A percentile compares a stretch with the other conserved stretches of the same genome.
Evolutionary conservation across 2,797 vertebrate genomes (phyloP).

Genomic region (Anguilla obscura): DNA sequence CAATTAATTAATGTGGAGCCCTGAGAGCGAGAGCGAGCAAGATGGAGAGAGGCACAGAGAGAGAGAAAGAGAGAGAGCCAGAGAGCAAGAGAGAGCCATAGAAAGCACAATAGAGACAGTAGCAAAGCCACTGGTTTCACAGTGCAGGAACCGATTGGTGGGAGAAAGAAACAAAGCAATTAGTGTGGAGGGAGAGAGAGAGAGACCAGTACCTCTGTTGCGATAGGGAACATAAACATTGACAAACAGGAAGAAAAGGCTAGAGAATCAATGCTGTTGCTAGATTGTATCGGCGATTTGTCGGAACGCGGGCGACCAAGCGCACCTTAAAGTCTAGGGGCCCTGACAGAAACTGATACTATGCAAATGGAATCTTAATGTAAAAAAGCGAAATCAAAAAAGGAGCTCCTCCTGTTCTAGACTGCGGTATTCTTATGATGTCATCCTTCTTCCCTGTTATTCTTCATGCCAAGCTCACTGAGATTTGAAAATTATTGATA

Average conservation of each 20-base stretch:
- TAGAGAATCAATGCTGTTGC: slow-evolving; percentile 24
- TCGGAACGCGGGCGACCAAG: background rate
- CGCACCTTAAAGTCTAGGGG: background rate
- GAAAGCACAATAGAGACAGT: background rate
- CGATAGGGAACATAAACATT: slow-evolving; percentile 23
- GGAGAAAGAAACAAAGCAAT: background rate
- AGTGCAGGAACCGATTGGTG: slow-evolving; percentile 7
- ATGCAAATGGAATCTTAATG: slow-evolving; percentile 25
- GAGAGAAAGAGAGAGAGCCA: background rate
- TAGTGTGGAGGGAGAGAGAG: slow-evolving; percentile 10
- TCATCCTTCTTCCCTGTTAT: background rate
- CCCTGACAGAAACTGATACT: slow-evolving; percentile 5
- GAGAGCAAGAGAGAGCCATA: background rate
- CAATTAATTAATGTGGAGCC: slow-evolving; percentile 7
- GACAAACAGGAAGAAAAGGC: slow-evolving; percentile 25
- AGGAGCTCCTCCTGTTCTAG: background rate
- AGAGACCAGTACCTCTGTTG: slow-evolving; percentile 5
- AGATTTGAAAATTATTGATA: background rate
- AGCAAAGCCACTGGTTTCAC: background rate
- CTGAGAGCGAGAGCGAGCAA: background rate
- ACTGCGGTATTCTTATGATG: background rate
- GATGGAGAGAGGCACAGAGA: background rate
- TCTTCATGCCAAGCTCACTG: background rate
- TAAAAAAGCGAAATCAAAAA: background rate
- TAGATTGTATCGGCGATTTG: slow-evolving; percentile 19